A percentile compares a stretch with the other conserved stretches of the same genome.
Conservation (phyloP, 2,797 vertebrate genomes). For the Esox lucius region DNA sequence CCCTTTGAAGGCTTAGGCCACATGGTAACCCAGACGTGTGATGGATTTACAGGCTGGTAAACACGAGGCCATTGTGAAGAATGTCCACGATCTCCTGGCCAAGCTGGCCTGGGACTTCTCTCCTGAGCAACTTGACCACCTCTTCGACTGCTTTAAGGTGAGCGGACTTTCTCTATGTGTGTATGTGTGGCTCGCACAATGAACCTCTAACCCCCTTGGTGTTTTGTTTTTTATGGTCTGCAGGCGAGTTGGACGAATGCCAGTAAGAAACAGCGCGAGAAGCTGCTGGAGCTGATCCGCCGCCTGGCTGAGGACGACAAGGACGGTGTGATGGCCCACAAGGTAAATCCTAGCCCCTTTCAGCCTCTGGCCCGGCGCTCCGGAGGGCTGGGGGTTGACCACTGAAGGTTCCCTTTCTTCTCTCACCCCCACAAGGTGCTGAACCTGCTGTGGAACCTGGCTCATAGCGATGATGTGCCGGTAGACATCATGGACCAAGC, state of each 20-base stretch:
- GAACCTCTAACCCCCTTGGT: not conserved
- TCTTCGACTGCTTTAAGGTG: constrained; percentile 99
- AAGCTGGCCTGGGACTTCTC: constrained; percentile 99
- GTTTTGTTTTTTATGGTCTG: constrained; percentile 11
- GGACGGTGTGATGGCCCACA: constrained; percentile 99
- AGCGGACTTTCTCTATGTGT: constrained; percentile 23
- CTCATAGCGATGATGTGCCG: constrained; percentile 98
- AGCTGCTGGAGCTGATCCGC: constrained; percentile 93
- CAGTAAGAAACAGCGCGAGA: constrained; percentile 98
- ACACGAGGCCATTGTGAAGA: constrained; percentile 99
- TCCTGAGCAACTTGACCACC: constrained; percentile 97
- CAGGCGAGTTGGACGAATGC: constrained; percentile 99
- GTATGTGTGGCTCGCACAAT: not conserved
- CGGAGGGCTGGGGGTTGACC: not conserved
- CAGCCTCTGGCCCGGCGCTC: not conserved
- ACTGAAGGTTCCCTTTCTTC: not conserved
- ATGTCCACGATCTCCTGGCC: constrained; percentile 96
- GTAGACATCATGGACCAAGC: constrained; percentile 99
- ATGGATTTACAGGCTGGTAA: constrained; percentile 86
- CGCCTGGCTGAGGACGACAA: constrained; percentile 98
- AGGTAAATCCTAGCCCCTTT: not conserved
- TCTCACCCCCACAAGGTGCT: constrained; percentile 91
- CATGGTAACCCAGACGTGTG: constrained; percentile 2
- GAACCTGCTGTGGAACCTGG: constrained; percentile 97
- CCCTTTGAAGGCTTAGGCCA: not conserved